Conservation (phyloP, 2,797 vertebrate genomes). For the Argya squamiceps region DNA sequence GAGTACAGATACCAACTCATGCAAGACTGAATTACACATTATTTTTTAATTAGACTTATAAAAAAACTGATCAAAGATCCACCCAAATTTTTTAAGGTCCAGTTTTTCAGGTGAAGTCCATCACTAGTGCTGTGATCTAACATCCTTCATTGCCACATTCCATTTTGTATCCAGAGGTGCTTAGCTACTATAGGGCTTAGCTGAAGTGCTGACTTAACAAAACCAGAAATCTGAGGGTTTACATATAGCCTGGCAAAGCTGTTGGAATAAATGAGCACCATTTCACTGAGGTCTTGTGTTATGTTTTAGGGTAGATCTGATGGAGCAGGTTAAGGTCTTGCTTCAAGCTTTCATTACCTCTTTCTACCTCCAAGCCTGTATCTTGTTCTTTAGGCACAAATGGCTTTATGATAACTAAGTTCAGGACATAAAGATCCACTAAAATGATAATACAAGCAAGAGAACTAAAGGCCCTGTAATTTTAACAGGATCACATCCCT, state of each 20-base stretch:
- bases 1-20: not conserved
- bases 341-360: not conserved
- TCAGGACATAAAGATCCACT: not conserved
- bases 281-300: not conserved
- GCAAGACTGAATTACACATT: not conserved
- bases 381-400: not conserved
- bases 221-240: not conserved
- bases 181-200: not conserved
- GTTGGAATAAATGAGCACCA: not conserved
- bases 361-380: not conserved
- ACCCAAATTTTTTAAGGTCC: not conserved
- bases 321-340: not conserved
- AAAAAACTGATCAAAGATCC: not conserved
- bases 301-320: not conserved
- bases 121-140: not conserved
- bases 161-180: not conserved
- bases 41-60: not conserved
- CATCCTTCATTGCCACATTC: not conserved
- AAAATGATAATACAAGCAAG: not conserved
- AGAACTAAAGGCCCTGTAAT: not conserved
- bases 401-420: not conserved
- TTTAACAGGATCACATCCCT: not conserved
- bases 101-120: not conserved
- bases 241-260: not conserved
- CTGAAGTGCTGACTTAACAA: not conserved